Base-by-base conservation (phyloP, 2,888 invertebrate genomes). In the Coenonympha glycerion region DNA sequence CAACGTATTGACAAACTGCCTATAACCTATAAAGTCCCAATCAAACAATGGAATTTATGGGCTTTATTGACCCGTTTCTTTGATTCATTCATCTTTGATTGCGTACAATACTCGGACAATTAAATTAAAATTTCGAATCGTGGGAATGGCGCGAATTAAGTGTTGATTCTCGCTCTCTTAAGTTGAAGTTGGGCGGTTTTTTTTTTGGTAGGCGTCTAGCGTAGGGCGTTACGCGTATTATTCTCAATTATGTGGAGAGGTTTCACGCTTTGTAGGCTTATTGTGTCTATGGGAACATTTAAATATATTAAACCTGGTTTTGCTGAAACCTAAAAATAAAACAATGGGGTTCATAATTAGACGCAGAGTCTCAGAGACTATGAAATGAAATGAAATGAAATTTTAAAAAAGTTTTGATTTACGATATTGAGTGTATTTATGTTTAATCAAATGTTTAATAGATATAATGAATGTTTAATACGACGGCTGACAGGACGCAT, bases 31-130 rank as follows among this genome's bases (percentile, higher is more conserved):
- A 13, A 84, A 78, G 71, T 79, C 79, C 72, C 79, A 73, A 82
- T 79, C 81, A 77, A 82, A 85, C 84, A 85, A 85, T 72, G 62
- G 62, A 65, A 71, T 72, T 71, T 71, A 74, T 66, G 71, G 70
- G 69, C 73, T 79, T 75, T 83, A 85, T 85, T 86, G 86, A 86
- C 85, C 84, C 70, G 79, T 85, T 86, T 84, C 83, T 84, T 82
- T 78, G 72, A 79, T 73, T 76, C 83, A 83, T 82, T 78, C 71
- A 79, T 73, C 83, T 84, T 82, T 78, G 72, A 79, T 73, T 76
- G 71, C 63, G 65, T 63, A 79, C 77, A 82, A 82, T 79, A 70
- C 73, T 71, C 76, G 78, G 70, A 81, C 83, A 80, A 85, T 86
- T 84, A 77, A 81, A 83, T 80, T 79, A 76, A 73, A 78, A 82